Evolutionary conservation across 2,888 invertebrate species (phyloP).

Genomic region (Merodon equestris): DNA sequence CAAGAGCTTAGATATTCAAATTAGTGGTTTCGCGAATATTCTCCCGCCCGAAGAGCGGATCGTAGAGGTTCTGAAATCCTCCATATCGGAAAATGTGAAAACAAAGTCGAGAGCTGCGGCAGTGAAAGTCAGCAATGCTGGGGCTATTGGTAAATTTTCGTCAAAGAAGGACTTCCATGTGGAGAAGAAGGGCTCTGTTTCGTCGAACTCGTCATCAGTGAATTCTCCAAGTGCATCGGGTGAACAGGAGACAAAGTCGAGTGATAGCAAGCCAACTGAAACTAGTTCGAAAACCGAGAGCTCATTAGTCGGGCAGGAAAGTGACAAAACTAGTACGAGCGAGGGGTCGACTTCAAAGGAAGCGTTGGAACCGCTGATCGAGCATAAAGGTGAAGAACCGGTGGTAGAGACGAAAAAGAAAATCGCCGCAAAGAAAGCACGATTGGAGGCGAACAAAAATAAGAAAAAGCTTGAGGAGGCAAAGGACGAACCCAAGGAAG

Average conservation of each 20-base stretch:
- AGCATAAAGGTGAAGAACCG: constrained; percentile 38
- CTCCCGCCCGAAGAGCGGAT: constrained; percentile 76
- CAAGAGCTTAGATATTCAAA: constrained; percentile 78
- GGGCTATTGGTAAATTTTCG: constrained; percentile 28
- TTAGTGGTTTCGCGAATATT: constrained; percentile 77
- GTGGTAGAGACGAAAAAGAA: constrained; percentile 64
- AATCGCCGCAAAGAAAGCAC: constrained; percentile 68
- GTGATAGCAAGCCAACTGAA: constrained; percentile 7
- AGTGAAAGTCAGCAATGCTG: constrained; percentile 74
- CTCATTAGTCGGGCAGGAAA: not conserved
- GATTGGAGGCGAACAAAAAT: constrained; percentile 67
- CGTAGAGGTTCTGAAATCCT: constrained; percentile 76
- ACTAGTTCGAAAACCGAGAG: not conserved
- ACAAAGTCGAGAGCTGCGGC: constrained; percentile 78
- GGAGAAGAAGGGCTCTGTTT: constrained; percentile 31
- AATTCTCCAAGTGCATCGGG: constrained; percentile 37
- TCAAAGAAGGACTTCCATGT: constrained; percentile 20
- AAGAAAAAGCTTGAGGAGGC: constrained; percentile 68
- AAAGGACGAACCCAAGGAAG: constrained; percentile 55
- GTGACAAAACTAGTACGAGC: not conserved
- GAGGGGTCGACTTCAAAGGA: constrained; percentile 11
- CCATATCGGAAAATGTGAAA: constrained; percentile 79
- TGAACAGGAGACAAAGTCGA: constrained; percentile 12
- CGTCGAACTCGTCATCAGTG: constrained; percentile 15
- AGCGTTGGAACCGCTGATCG: not conserved